Evolutionary conservation across 2,113 vertebrate species (phyloP), one percentile per base, ranked within the genome.

Genomic region (Rhinolophus sinicus): DNA sequence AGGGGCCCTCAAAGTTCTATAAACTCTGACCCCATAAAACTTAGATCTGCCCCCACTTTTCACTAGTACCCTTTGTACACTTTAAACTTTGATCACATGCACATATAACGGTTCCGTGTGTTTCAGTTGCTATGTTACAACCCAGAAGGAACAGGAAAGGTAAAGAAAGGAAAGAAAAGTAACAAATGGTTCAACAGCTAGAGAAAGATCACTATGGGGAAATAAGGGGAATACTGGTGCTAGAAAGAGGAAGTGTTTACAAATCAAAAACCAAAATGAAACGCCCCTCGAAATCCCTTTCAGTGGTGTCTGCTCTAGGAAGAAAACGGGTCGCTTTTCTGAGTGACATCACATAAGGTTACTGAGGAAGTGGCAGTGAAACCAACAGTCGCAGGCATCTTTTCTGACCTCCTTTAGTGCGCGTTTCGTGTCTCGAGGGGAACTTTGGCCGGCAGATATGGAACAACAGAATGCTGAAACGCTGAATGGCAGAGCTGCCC

Each of bases 371-470:
- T 4, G 0, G 26, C 52, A 15, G 7, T 15, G 6, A 84, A 24
- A 2, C 44, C 0, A 1, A 8, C 3, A 12, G 28, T 8, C 18
- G 3, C 21, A 13, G 16, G 2, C 40, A 3, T 30, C 52, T 15
- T 22, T 15, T 65, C 67, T 15, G 44, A 44, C 84, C 54, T 80
- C 67, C 10, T 67, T 12, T 3, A 22, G 10, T 1, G 2, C 0
- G 1, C 16, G 0, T 12, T 3, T 16, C 4, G 4, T 6, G 52
- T 15, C 72, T 64, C 3, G 0, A 0, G 14, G 44, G 78, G 58
- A 62, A 5, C 3, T 1, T 22, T 3, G 30, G 30, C 40, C 67
- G 10, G 2, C 62, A 62, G 24, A 65, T 5, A 4, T 6, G 54
- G 60, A 40, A 35, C 14, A 4, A 14, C 40, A 75, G 56, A 28